phyloP scores from a whole-genome alignment of 1,140 invertebrate species.

The Caenorhabditis briggsae region DNA sequence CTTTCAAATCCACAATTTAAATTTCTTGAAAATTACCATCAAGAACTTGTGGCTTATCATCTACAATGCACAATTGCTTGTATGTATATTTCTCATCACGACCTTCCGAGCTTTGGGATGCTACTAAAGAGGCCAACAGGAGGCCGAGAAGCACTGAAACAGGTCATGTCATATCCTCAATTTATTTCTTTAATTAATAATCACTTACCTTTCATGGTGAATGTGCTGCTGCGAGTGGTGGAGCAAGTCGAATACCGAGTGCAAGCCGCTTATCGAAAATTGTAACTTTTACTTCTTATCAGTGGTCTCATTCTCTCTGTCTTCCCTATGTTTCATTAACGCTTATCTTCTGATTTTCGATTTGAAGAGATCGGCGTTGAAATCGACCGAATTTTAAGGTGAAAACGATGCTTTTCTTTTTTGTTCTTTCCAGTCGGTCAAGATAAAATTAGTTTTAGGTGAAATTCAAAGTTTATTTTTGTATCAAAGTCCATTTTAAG shows the following conservation, averaged over 20 bases:
- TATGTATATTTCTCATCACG: conserved; percentile 72
- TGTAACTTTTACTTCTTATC: conserved; percentile 30
- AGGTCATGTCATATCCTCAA: too few species aligned
- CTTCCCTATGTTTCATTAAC: conserved; percentile 43
- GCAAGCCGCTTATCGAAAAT: conserved; percentile 51
- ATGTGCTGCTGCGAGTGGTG: conserved; percentile 15
- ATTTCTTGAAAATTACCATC: conserved; percentile 57
- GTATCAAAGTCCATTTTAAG: background rate
- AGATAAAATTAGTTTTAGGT: too few species aligned
- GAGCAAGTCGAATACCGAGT: conserved; percentile 46
- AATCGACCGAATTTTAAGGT: background rate
- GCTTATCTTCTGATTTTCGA: conserved; percentile 50
- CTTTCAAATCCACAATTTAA: background rate
- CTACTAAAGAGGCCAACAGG: conserved; percentile 2
- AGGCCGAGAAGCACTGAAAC: conserved; percentile 36
- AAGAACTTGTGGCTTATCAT: conserved; percentile 70
- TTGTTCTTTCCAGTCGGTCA: too few species aligned
- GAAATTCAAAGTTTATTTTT: too few species aligned
- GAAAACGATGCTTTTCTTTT: too few species aligned
- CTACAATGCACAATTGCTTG: conserved; percentile 71
- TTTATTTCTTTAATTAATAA: conserved; percentile 1
- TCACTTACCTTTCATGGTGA: conserved; percentile 35
- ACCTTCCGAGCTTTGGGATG: conserved; percentile 61
- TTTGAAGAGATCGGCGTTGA: conserved; percentile 18
- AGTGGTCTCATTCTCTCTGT: background rate